Conservation (phyloP, 2,797 vertebrate species). For the Myripristis jacobus region DNA sequence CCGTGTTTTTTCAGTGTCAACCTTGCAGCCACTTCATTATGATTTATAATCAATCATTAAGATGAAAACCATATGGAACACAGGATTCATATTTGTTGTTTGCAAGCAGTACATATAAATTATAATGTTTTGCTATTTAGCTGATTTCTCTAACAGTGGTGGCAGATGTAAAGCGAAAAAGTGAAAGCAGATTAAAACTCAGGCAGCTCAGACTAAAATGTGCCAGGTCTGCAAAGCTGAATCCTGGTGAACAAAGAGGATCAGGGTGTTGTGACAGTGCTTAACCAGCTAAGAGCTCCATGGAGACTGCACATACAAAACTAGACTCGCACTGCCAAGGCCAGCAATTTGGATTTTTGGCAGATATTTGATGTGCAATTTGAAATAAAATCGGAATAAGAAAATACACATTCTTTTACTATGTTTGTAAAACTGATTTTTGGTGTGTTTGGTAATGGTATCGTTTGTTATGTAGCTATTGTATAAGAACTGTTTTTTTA, state of each 20-base stretch:
- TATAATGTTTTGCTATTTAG: too few species aligned
- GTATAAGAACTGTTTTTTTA: background rate
- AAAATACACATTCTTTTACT: too few species aligned
- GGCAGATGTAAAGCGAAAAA: conserved; percentile 9
- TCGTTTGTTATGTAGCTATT: background rate
- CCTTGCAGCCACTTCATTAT: too few species aligned
- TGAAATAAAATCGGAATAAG: too few species aligned
- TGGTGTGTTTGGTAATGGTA: background rate
- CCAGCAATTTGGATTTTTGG: background rate
- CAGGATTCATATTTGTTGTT: too few species aligned
- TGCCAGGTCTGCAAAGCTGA: conserved; percentile 49
- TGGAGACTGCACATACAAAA: conserved; percentile 2
- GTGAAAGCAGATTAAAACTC: conserved; percentile 29
- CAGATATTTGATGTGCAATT: background rate
- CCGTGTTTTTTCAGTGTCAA: background rate
- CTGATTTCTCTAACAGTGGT: too few species aligned
- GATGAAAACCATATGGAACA: too few species aligned
- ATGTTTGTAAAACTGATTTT: background rate
- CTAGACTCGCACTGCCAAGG: background rate
- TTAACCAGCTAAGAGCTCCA: conserved; percentile 14
- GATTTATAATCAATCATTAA: too few species aligned
- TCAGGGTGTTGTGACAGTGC: conserved; percentile 47
- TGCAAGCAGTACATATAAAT: too few species aligned
- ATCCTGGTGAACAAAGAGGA: conserved; percentile 56
- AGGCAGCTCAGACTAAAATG: conserved; percentile 33